Percentiles rank a stretch among this genome's conserved stretches.
phyloP scores from a whole-genome alignment of 2,888 invertebrate genomes.

The Drosophila acutilabella region DNA sequence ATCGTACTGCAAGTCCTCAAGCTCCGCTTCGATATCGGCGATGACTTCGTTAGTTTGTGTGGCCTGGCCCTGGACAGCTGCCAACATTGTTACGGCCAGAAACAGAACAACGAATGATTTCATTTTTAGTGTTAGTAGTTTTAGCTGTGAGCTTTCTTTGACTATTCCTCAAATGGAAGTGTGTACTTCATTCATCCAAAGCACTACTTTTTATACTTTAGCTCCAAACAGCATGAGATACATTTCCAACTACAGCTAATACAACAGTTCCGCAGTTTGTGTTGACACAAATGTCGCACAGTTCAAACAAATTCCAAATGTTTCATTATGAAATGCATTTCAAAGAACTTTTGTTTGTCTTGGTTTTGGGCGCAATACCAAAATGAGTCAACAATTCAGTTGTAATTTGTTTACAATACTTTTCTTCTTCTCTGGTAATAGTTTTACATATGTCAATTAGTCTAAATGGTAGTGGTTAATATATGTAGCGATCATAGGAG shows the following conservation, averaged over 20 bases:
- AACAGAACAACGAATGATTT: conserved; percentile 54
- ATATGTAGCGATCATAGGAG: conserved; percentile 84
- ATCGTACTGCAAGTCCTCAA: background rate
- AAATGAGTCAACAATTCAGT: background rate
- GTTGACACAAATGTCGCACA: conserved; percentile 60
- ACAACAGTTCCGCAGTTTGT: conserved; percentile 29
- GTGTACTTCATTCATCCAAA: conserved; percentile 39
- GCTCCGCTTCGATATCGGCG: background rate
- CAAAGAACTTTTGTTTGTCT: conserved; percentile 22
- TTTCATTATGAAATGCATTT: conserved; percentile 50
- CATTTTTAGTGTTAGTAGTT: conserved; percentile 44
- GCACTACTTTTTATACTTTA: conserved; percentile 55
- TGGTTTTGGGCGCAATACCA: conserved; percentile 14
- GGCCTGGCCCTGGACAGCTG: conserved; percentile 1
- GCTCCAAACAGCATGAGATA: background rate
- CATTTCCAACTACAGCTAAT: conserved; percentile 28
- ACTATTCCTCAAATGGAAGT: conserved; percentile 50
- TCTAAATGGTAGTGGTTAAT: conserved; percentile 47
- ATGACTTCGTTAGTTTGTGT: background rate
- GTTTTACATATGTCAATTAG: conserved; percentile 10
- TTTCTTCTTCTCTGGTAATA: background rate
- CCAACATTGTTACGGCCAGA: conserved; percentile 32
- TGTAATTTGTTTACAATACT: conserved; percentile 5
- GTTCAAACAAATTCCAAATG: conserved; percentile 20
- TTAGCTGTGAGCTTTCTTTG: conserved; percentile 14